Conservation (phyloP, 2,113 vertebrate species). For the Ailuropoda melanoleuca region DNA sequence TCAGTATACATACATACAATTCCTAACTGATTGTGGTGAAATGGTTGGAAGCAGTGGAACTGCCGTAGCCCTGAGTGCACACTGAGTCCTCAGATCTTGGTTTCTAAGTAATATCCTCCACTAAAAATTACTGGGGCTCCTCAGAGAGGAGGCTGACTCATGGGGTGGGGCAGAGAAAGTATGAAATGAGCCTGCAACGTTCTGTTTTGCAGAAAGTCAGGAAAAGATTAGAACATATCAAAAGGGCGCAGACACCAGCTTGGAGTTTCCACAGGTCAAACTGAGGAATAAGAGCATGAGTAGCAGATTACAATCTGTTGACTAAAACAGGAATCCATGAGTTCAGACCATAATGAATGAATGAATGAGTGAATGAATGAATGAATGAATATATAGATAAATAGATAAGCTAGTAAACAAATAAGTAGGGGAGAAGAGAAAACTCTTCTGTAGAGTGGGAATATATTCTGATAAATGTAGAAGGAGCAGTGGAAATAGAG, state of each 20-base stretch:
- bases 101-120: background rate
- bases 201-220: background rate
- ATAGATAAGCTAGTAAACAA: background rate
- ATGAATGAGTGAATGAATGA: background rate
- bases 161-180: background rate
- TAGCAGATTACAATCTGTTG: background rate
- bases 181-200: background rate
- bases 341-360: background rate
- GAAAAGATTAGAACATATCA: background rate
- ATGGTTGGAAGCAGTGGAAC: background rate
- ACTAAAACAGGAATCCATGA: background rate
- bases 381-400: background rate
- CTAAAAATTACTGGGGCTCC: background rate
- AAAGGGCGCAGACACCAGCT: background rate
- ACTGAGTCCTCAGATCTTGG: background rate
- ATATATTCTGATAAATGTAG: background rate
- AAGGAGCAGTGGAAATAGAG: background rate
- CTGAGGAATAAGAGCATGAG: background rate
- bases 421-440: background rate
- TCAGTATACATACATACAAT: background rate
- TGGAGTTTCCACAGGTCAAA: background rate
- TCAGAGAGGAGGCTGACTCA: slow-evolving; percentile 6
- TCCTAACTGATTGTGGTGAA: background rate
- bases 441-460: background rate
- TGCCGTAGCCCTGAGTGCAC: background rate